Evolutionary conservation across 2,888 invertebrate genomes (phyloP).

Genomic region (Doris montereyensis): DNA sequence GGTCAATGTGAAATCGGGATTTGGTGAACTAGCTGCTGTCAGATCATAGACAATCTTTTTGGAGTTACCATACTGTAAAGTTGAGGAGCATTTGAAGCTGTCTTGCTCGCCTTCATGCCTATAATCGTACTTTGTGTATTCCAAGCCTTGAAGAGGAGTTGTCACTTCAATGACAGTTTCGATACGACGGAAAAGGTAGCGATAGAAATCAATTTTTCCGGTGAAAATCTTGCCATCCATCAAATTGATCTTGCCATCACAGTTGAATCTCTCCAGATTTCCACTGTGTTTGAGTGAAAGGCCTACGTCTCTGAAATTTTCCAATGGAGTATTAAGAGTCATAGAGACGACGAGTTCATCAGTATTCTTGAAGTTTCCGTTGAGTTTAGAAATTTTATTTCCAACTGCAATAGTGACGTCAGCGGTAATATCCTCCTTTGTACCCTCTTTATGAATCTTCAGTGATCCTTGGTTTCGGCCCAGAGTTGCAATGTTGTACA

Average conservation of each 20-base stretch:
- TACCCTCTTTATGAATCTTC: constrained; percentile 13
- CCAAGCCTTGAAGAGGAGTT: constrained; percentile 34
- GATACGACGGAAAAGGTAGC: constrained; percentile 34
- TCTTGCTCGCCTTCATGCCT: constrained; percentile 30
- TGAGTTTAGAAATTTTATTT: not conserved
- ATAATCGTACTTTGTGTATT: constrained; percentile 40
- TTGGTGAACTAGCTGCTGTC: not conserved
- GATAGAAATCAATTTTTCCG: constrained; percentile 39
- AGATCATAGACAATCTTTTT: not conserved
- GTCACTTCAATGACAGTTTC: constrained; percentile 37
- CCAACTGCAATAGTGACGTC: not conserved
- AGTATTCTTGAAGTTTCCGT: not conserved
- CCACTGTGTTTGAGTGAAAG: not conserved
- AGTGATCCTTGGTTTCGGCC: not conserved
- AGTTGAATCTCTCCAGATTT: too few species aligned
- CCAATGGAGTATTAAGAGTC: constrained; percentile 33
- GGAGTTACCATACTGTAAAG: not conserved
- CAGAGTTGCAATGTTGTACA: not conserved
- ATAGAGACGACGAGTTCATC: constrained; percentile 31
- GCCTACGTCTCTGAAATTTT: constrained; percentile 38
- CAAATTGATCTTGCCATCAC: constrained; percentile 36
- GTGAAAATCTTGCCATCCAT: constrained; percentile 30
- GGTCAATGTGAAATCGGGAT: not conserved
- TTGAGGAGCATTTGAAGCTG: not conserved
- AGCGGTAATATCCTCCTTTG: not conserved